Evolutionary conservation across 2,113 vertebrate genomes (phyloP).

Genomic region (Triplophysa tibetana): DNA sequence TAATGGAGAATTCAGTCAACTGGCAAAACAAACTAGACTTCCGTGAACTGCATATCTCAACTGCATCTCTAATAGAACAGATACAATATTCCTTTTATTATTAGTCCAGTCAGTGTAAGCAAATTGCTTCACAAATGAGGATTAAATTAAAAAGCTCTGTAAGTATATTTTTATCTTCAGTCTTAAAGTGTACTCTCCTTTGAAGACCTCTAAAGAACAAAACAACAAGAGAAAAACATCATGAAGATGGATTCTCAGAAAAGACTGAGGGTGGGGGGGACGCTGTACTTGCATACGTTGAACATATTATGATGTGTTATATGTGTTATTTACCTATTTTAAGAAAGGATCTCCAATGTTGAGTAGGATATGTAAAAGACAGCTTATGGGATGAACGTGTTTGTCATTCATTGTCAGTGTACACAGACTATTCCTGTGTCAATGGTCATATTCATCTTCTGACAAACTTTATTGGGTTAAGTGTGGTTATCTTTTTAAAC

Average conservation of each 20-base stretch:
- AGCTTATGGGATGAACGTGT: neutral
- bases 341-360: neutral
- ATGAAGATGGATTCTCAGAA: neutral
- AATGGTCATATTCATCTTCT: neutral
- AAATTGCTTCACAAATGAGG: neutral
- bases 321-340: neutral
- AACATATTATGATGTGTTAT: neutral
- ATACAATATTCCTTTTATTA: constrained; percentile 12
- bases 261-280: neutral
- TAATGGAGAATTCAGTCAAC: constrained; percentile 10
- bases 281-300: neutral
- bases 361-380: neutral
- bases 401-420: neutral
- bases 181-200: neutral
- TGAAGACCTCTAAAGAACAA: neutral
- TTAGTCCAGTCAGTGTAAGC: neutral
- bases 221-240: neutral
- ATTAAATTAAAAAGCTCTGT: neutral
- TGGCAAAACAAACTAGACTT: constrained; percentile 31
- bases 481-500: neutral
- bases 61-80: neutral
- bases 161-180: neutral
- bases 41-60: neutral
- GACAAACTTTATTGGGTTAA: neutral
- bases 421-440: neutral